Base-by-base conservation (phyloP, 2,113 vertebrate genomes). In the Mus pahari region DNA sequence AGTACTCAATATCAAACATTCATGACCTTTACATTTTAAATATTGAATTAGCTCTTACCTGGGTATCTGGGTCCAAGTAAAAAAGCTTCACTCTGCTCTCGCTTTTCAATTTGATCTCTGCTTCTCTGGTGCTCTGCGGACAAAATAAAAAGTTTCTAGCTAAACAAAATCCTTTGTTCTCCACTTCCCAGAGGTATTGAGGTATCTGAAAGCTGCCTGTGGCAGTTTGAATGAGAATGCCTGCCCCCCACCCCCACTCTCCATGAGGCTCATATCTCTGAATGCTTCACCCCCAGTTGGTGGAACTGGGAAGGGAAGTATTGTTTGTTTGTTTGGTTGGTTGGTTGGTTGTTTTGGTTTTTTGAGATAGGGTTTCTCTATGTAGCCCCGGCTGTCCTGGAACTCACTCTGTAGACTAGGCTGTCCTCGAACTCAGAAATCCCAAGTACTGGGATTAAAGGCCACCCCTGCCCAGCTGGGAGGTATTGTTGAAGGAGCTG, bases 21-120 rank as follows among this genome's bases (percentile, higher is more conserved):
- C 26, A 42, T 26, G 77, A 50, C 5, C 31, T 66, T n/a, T 62
- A 20, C 19, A 84, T 94, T 9, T 91, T 96, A 86, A 53, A 82
- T 45, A 86, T 73, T 79, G 70, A 92, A 64, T 36, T 4, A 89
- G 17, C 83, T 89, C 95, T 97, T 98, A 99, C 99, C 99, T 99
- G 99, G 81, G 99, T 99, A 98, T 99, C 99, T 70, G 99, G 99
- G 96, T 99, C 99, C 98, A 99, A 98, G 55, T 98, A 99, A 98
- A 99, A 99, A 89, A 99, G 99, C 97, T 99, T 99, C 92, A 99
- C 97, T 95, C 99, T 99, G 96, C 98, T 99, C 98, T 99, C 99
- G 93, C 98, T 99, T 98, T 99, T 99, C 98, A 99, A 98, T 97
- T 99, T 99, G 6, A 98, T 99, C 98, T 99, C 99, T 77, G 99